Evolutionary conservation across 2,113 vertebrate species (phyloP).

Genomic region (Zosterops pallidus): DNA sequence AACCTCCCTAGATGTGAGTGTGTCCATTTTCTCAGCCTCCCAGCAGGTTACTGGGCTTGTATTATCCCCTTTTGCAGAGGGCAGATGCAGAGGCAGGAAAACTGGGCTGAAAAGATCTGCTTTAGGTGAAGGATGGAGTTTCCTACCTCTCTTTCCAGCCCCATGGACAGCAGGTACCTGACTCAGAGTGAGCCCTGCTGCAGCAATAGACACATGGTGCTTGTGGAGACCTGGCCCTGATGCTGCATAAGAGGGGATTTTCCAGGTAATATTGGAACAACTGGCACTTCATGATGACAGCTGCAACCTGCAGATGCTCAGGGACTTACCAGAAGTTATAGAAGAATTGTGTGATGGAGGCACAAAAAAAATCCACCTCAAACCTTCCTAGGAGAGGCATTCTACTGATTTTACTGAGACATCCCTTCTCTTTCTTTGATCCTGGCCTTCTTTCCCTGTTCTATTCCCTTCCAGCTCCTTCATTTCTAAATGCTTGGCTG

Average conservation of each 20-base stretch:
- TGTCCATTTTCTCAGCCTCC: background rate
- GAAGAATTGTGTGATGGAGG: background rate
- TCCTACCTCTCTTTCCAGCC: background rate
- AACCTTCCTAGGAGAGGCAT: background rate
- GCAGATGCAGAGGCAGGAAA: background rate
- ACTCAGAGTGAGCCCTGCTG: background rate
- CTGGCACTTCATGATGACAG: background rate
- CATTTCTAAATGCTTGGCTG: background rate
- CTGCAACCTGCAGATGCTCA: background rate
- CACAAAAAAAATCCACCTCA: background rate
- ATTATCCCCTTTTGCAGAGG: background rate
- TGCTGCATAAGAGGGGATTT: background rate
- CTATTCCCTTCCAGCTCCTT: background rate
- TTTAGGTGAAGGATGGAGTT: background rate
- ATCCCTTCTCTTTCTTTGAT: background rate
- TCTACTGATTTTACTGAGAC: background rate
- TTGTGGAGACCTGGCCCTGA: background rate
- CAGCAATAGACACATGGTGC: rapidly evolving
- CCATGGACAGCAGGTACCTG: background rate
- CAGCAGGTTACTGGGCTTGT: background rate
- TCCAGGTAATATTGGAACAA: background rate
- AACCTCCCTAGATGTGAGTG: background rate
- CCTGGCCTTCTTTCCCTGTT: background rate
- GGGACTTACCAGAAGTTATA: background rate
- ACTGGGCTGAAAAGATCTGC: background rate